These are phyloP conservation scores for Pelmatolapia mariae DNA, from an alignment of 2,113 vertebrate species.

Conservation along the genomic window DNA sequence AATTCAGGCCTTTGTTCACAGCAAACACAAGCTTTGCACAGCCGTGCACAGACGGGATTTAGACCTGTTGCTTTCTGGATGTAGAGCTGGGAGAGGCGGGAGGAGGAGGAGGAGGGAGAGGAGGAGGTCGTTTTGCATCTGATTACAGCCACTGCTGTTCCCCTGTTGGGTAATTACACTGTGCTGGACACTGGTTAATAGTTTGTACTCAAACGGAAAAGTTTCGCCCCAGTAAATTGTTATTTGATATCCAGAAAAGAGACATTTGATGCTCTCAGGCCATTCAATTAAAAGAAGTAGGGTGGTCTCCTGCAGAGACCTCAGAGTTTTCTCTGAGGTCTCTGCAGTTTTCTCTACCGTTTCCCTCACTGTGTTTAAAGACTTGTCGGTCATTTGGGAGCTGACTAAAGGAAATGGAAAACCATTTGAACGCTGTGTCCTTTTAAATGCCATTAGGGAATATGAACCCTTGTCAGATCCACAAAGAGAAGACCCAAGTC, in stretches of 20 bases:
- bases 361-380: neutral
- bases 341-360: neutral
- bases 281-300: neutral
- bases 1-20: neutral
- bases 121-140: slow-evolving; percentile 37
- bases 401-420: slow-evolving; percentile 43
- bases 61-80: slow-evolving; percentile 50
- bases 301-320: neutral
- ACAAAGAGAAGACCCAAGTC: neutral
- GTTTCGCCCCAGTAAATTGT: neutral
- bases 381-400: slow-evolving; percentile 10
- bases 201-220: neutral
- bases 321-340: neutral
- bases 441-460: neutral
- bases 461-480: neutral
- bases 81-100: neutral
- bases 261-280: neutral
- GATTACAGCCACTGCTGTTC: slow-evolving; percentile 31
- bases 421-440: slow-evolving; percentile 12
- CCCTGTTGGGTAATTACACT: neutral
- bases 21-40: neutral
- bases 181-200: neutral
- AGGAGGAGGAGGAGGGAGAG: slow-evolving; percentile 28
- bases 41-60: neutral
- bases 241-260: neutral